phyloP scores from a whole-genome alignment of 2,888 invertebrate species.

The Hypomecis atomaria region DNA sequence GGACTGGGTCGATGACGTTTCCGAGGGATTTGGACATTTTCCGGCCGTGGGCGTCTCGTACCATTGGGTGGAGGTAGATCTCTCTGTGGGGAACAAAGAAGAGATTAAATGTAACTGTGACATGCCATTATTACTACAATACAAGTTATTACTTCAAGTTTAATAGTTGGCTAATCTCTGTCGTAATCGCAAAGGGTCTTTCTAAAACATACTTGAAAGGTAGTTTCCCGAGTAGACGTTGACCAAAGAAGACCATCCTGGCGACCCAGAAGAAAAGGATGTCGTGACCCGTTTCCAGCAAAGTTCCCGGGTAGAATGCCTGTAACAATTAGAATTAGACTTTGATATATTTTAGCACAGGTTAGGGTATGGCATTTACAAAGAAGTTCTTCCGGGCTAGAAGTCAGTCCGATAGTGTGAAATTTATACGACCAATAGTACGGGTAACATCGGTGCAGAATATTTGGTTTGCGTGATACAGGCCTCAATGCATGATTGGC shows the following conservation, averaged over 20 bases:
- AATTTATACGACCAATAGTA: no score
- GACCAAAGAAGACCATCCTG: constrained; percentile 99
- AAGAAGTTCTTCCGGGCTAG: no score
- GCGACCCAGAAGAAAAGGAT: constrained; percentile 99
- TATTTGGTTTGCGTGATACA: no score
- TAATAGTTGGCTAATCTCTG: no score
- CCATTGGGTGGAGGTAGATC: constrained; percentile 98
- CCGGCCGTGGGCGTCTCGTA: constrained; percentile 98
- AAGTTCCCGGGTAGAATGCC: constrained; percentile 95
- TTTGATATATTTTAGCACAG: no score
- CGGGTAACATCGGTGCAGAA: no score
- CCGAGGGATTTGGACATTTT: constrained; percentile 99
- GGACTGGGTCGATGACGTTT: constrained; percentile 98
- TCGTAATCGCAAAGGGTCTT: not conserved
- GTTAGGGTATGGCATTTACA: no score
- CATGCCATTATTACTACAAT: no score
- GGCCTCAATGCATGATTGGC: no score
- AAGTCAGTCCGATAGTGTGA: no score
- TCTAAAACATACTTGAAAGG: constrained; percentile 90
- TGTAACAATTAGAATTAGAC: constrained; percentile 49
- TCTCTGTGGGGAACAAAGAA: constrained; percentile 82
- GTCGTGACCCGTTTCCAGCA: constrained; percentile 98
- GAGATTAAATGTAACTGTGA: no score
- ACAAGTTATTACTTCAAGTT: no score
- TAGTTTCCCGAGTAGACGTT: constrained; percentile 93